Percentiles rank a stretch among this genome's conserved stretches.
These are phyloP conservation scores for Philereme vetulata DNA, from an alignment of 2,888 invertebrate species.

Conservation along the genomic window DNA sequence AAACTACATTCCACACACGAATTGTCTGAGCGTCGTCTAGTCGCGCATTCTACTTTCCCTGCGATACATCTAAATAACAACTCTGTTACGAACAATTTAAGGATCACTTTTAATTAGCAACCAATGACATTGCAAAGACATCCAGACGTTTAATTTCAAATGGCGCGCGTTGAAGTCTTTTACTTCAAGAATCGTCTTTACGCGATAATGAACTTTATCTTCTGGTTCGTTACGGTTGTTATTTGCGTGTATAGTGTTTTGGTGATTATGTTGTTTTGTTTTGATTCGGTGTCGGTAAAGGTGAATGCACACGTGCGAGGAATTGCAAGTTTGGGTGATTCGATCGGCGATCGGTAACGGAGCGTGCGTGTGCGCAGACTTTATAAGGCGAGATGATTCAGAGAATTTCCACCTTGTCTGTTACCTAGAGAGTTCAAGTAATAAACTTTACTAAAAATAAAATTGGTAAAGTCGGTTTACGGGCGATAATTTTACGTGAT, in stretches of 20 bases:
- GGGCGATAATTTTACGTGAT: too few species aligned
- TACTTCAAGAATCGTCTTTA: conserved; percentile 8
- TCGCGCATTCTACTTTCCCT: conserved; percentile 3
- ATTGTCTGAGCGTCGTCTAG: conserved; percentile 23
- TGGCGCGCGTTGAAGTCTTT: conserved; percentile 31
- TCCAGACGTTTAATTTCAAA: conserved; percentile 21
- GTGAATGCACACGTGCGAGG: conserved; percentile 25
- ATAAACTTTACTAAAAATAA: too few species aligned
- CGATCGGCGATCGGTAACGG: conserved; percentile 67
- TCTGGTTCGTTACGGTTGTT: neutral
- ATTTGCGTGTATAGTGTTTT: conserved; percentile 9
- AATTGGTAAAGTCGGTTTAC: too few species aligned
- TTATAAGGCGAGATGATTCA: conserved; percentile 45
- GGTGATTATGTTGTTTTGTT: conserved; percentile 14
- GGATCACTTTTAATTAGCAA: conserved; percentile 16
- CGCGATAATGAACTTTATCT: neutral
- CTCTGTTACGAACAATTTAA: conserved; percentile 5
- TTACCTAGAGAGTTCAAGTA: conserved; percentile 1
- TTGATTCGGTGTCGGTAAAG: conserved; percentile 19
- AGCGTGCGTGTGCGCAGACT: conserved; percentile 55
- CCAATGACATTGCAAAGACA: conserved; percentile 16
- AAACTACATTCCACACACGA: conserved; percentile 13
- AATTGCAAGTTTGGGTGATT: conserved; percentile 17
- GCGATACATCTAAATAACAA: conserved; percentile 7
- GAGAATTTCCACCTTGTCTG: conserved; percentile 21